Evolutionary conservation across 2,797 vertebrate genomes (phyloP).

Genomic region (Erpetoichthys calabaricus): DNA sequence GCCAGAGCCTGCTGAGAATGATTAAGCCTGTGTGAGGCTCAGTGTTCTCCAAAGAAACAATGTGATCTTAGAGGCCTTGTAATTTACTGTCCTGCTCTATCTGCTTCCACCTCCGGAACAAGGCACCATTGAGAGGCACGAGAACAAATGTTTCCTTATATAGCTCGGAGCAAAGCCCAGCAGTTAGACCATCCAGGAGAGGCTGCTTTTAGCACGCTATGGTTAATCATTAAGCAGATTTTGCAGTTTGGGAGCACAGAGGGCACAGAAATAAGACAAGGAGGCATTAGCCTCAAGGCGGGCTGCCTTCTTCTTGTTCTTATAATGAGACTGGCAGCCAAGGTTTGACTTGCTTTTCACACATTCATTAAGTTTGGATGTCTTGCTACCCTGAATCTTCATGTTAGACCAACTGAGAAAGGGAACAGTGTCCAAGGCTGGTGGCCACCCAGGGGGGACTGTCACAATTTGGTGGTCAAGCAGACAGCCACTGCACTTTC

Average conservation of each 20-base stretch:
- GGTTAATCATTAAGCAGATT: slow-evolving; percentile 58
- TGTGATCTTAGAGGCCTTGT: slow-evolving; percentile 38
- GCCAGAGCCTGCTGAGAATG: slow-evolving; percentile 27
- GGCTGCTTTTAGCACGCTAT: slow-evolving; percentile 46
- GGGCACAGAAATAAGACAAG: slow-evolving; percentile 26
- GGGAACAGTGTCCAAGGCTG: too few species aligned
- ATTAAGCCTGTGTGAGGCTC: slow-evolving; percentile 43
- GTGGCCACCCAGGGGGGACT: too few species aligned
- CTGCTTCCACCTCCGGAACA: slow-evolving; percentile 60
- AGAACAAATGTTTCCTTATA: slow-evolving; percentile 89
- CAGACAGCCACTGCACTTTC: too few species aligned
- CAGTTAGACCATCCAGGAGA: slow-evolving; percentile 32
- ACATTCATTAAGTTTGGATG: too few species aligned
- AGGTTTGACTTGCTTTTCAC: too few species aligned
- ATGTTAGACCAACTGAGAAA: too few species aligned
- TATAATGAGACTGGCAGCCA: too few species aligned
- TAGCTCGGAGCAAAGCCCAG: slow-evolving; percentile 37
- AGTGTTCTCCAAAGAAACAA: slow-evolving; percentile 40
- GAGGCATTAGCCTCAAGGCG: too few species aligned
- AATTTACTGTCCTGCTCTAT: slow-evolving; percentile 43
- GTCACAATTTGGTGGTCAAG: too few species aligned
- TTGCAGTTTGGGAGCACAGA: slow-evolving; percentile 17
- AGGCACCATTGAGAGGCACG: slow-evolving; percentile 71
- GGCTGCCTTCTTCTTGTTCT: too few species aligned
- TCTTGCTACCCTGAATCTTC: too few species aligned